These are phyloP conservation scores for Xenops minutus DNA, from an alignment of 2,797 vertebrate genomes.

Conservation along the genomic window DNA sequence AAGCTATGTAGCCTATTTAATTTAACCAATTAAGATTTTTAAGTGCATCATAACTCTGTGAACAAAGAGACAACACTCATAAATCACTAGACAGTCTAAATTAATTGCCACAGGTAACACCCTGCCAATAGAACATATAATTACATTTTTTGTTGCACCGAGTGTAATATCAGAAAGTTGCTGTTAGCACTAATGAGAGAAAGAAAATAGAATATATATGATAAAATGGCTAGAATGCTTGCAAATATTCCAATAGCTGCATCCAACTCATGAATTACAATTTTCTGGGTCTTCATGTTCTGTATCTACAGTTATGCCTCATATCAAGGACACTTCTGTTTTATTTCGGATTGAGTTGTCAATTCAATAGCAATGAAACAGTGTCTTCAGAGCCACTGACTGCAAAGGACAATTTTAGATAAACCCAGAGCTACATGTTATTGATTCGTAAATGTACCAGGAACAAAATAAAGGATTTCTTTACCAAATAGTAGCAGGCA, in stretches of 20 bases:
- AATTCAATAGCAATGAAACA: neutral
- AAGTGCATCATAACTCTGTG: neutral
- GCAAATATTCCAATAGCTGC: neutral
- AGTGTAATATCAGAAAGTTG: neutral
- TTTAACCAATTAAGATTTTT: conserved; percentile 18
- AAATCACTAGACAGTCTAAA: conserved; percentile 25
- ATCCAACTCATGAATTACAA: neutral
- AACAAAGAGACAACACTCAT: neutral
- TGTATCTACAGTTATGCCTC: neutral
- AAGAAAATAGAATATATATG: neutral
- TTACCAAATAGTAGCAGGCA: neutral
- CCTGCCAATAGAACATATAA: neutral
- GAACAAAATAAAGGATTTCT: neutral
- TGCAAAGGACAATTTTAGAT: neutral
- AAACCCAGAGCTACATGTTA: neutral
- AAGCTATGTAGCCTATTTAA: neutral
- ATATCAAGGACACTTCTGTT: neutral
- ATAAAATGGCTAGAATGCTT: neutral
- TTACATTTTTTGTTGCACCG: neutral
- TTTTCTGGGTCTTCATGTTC: neutral
- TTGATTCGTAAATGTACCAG: neutral
- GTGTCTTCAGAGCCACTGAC: neutral
- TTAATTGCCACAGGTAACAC: neutral
- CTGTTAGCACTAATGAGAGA: neutral
- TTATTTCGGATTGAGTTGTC: neutral